Conservation (phyloP, 2,888 invertebrate genomes). For the Hydropsyche betteni region DNA sequence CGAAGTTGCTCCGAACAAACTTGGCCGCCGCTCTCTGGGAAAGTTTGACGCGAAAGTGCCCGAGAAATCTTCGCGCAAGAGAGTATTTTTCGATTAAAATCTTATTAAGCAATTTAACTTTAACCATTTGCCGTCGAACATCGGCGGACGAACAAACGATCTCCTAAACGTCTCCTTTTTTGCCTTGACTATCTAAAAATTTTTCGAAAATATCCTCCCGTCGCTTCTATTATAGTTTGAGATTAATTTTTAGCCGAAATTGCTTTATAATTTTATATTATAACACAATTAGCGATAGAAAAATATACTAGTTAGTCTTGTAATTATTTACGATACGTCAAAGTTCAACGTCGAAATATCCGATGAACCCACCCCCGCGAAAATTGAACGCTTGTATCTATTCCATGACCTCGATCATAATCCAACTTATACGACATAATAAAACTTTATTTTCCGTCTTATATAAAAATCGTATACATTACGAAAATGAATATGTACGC, state of each 20-base stretch:
- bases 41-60: slow-evolving; percentile 14
- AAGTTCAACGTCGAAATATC: too few relatives aligned
- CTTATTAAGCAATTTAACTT: slow-evolving; percentile 33
- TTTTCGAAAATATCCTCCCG: neutral
- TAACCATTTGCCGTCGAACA: slow-evolving; percentile 25
- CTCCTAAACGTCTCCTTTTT: slow-evolving; percentile 6
- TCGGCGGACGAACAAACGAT: slow-evolving; percentile 12
- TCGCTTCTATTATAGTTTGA: neutral
- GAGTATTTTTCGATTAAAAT: slow-evolving; percentile 29
- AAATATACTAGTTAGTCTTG: too few relatives aligned
- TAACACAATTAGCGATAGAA: neutral
- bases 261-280: neutral
- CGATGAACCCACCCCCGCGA: too few relatives aligned
- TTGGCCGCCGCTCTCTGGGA: neutral
- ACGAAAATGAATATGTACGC: too few relatives aligned
- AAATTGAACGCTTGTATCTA: too few relatives aligned
- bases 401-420: too few relatives aligned
- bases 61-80: slow-evolving; percentile 11
- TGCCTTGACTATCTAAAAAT: neutral
- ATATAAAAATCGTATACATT: too few relatives aligned
- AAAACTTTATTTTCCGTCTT: too few relatives aligned
- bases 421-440: too few relatives aligned
- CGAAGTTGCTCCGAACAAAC: slow-evolving; percentile 11
- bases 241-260: neutral
- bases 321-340: too few relatives aligned